Percentiles rank a stretch among this genome's conserved stretches.
phyloP scores from a whole-genome alignment of 2,113 vertebrate species.

The Hyaena hyaena region DNA sequence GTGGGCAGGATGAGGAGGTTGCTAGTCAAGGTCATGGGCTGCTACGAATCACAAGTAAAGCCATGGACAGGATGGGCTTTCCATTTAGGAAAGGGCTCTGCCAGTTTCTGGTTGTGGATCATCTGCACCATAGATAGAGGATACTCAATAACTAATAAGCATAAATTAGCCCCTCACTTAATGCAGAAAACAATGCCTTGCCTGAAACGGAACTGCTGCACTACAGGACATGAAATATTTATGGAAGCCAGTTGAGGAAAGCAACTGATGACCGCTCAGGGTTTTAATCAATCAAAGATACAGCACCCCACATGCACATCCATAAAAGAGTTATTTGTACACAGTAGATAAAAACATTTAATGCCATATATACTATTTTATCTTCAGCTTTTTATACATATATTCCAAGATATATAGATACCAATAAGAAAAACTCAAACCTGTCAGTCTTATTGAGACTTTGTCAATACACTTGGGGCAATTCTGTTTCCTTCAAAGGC shows the following conservation, averaged over 20 bases:
- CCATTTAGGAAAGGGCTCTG: background rate
- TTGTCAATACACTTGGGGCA: background rate
- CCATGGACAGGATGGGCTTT: background rate
- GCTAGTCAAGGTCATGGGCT: background rate
- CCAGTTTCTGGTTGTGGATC: background rate
- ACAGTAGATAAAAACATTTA: background rate
- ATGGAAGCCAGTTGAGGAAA: background rate
- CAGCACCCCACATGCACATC: background rate
- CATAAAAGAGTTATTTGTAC: background rate
- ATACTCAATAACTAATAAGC: background rate
- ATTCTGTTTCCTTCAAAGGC: background rate
- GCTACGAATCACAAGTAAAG: background rate
- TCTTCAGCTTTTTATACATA: background rate
- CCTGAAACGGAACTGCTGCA: background rate
- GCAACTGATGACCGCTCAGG: background rate
- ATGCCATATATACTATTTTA: background rate
- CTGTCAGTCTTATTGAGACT: background rate
- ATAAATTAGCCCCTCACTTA: background rate
- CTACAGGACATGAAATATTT: background rate
- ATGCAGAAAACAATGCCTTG: background rate
- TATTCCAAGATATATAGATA: background rate
- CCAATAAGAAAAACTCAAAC: background rate
- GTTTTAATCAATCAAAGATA: constrained; percentile 4
- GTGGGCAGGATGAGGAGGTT: background rate
- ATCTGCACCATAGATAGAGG: background rate